Evolutionary conservation across 2,888 invertebrate species (phyloP).

Genomic region (Cetonia aurata): DNA sequence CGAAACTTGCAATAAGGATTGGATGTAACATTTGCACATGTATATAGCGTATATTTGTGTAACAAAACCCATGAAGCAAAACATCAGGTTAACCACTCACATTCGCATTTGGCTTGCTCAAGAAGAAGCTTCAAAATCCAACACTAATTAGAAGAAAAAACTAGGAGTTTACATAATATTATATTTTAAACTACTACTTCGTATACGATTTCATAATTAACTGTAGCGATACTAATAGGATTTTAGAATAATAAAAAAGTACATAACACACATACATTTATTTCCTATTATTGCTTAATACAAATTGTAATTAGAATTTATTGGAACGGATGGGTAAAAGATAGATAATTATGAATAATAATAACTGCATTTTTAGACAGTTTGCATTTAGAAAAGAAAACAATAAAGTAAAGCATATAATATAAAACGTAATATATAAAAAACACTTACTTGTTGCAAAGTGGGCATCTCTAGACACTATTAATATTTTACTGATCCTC

Average conservation of each 20-base stretch:
- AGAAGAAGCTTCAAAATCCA: conserved; percentile 38
- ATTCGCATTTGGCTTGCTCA: conserved; percentile 31
- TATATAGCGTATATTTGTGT: background rate
- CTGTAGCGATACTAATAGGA: conserved; percentile 49
- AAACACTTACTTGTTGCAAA: conserved; percentile 29
- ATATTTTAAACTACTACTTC: conserved; percentile 42
- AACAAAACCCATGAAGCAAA: conserved; percentile 33
- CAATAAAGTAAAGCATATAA: background rate
- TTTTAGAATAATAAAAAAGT: conserved; percentile 25
- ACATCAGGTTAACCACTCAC: conserved; percentile 16
- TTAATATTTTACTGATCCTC: conserved; percentile 9
- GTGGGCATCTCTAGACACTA: conserved; percentile 26
- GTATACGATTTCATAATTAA: conserved; percentile 44
- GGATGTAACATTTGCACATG: too few species aligned
- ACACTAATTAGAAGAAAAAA: conserved; percentile 41
- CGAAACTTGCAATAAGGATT: too few species aligned
- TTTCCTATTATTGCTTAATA: conserved; percentile 45
- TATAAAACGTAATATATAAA: background rate
- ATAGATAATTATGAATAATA: conserved; percentile 1
- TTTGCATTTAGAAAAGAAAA: conserved; percentile 2
- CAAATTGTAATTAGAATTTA: conserved; percentile 30
- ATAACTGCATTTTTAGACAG: background rate
- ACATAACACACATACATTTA: background rate
- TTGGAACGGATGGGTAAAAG: background rate
- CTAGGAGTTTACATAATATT: conserved; percentile 44